phyloP scores from a whole-genome alignment of 2,888 invertebrate genomes.

The Fabriciana adippe region DNA sequence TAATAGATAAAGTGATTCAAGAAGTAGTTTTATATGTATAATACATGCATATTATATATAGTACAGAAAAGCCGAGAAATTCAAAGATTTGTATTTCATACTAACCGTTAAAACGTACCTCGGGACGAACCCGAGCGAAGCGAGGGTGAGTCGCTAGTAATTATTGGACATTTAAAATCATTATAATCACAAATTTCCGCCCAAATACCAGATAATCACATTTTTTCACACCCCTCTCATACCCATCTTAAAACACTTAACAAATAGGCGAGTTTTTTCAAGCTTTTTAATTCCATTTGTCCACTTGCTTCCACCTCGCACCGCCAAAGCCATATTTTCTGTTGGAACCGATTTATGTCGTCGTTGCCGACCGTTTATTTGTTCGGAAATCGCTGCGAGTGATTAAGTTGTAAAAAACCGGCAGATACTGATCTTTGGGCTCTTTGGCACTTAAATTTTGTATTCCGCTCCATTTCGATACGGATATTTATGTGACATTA shows the following conservation, averaged over 20 bases:
- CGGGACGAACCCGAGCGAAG: too few species aligned
- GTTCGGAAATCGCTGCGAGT: slow-evolving; percentile 46
- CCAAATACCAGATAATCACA: too few species aligned
- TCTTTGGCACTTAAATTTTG: slow-evolving; percentile 12
- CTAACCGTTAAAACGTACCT: too few species aligned
- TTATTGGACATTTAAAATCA: too few species aligned
- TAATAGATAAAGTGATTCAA: too few species aligned
- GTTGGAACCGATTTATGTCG: slow-evolving; percentile 51
- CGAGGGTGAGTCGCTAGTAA: too few species aligned
- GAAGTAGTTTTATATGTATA: too few species aligned
- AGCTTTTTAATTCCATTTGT: slow-evolving; percentile 39
- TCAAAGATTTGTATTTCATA: too few species aligned
- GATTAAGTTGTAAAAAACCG: slow-evolving; percentile 50
- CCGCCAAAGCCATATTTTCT: slow-evolving; percentile 47
- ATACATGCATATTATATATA: too few species aligned
- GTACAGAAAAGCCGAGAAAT: too few species aligned
- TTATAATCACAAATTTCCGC: too few species aligned
- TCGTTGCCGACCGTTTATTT: slow-evolving; percentile 52
- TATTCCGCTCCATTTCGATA: slow-evolving; percentile 16
- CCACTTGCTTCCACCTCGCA: slow-evolving; percentile 35
- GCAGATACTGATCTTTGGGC: slow-evolving; percentile 30
- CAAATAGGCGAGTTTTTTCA: slow-evolving; percentile 23
- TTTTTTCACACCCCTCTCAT: too few species aligned
- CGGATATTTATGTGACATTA: slow-evolving; percentile 3
- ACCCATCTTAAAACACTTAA: slow-evolving; percentile 25